Evolutionary conservation across 2,888 invertebrate genomes (phyloP).

Genomic region (Dasysyrphus albostriatus): DNA sequence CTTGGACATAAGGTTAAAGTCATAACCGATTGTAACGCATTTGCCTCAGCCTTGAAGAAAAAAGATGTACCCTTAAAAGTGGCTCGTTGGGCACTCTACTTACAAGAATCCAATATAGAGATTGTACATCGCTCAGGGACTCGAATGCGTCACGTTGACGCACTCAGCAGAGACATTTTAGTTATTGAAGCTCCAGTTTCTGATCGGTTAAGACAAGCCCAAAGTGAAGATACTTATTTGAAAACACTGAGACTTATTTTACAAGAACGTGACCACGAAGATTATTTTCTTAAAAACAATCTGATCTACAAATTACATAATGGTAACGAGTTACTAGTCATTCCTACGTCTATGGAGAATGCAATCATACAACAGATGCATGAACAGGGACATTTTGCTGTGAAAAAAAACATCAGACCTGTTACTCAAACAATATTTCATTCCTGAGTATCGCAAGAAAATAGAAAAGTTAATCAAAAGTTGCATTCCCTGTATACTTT

Average conservation of each 20-base stretch:
- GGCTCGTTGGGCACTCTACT: constrained; percentile 69
- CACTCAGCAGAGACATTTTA: constrained; percentile 53
- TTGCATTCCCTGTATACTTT: constrained; percentile 16
- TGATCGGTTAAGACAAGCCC: constrained; percentile 30
- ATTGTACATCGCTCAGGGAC: constrained; percentile 69
- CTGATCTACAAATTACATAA: constrained; percentile 38
- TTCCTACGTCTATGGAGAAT: constrained; percentile 40
- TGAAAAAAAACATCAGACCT: constrained; percentile 26
- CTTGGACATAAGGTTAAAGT: constrained; percentile 35
- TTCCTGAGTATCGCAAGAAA: constrained; percentile 51
- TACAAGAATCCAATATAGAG: constrained; percentile 70
- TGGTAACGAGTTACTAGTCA: constrained; percentile 53
- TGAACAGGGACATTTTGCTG: constrained; percentile 51
- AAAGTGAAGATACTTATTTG: neutral
- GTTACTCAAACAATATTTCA: constrained; percentile 14
- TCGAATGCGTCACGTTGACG: constrained; percentile 74
- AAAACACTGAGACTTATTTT: constrained; percentile 4
- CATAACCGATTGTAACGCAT: constrained; percentile 43
- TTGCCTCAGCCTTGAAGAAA: constrained; percentile 50
- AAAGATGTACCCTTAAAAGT: constrained; percentile 49
- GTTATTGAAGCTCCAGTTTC: neutral
- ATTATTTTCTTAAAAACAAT: constrained; percentile 29
- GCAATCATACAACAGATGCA: constrained; percentile 33
- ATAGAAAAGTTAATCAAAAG: constrained; percentile 19
- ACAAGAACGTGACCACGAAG: neutral